These are phyloP conservation scores for Drosophila acutilabella DNA, from an alignment of 2,888 invertebrate species.

Conservation along the genomic window DNA sequence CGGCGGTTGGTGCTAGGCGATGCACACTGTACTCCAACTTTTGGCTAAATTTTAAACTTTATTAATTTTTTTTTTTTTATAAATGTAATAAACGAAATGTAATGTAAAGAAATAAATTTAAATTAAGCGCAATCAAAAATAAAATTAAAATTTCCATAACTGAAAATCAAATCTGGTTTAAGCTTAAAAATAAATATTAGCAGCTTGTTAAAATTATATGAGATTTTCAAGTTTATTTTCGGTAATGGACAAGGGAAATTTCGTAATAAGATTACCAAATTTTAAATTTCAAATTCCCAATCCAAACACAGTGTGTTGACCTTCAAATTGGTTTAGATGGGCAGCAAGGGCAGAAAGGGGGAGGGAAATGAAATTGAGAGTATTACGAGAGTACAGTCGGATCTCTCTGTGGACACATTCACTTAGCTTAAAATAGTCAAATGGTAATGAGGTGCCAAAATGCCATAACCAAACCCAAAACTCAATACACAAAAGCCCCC, in stretches of 20 bases:
- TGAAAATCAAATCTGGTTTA: neutral
- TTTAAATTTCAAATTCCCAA: conserved; percentile 3
- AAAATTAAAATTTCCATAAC: neutral
- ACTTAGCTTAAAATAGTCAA: conserved; percentile 60
- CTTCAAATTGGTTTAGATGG: conserved; percentile 30
- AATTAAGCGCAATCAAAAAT: conserved; percentile 13
- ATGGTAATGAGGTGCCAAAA: conserved; percentile 57
- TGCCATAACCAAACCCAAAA: conserved; percentile 17
- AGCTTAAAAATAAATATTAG: conserved; percentile 5
- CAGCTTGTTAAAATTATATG: neutral
- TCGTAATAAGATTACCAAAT: conserved; percentile 22
- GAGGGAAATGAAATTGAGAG: conserved; percentile 51
- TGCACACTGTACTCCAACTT: conserved; percentile 2
- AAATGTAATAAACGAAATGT: conserved; percentile 18
- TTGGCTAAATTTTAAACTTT: conserved; percentile 3
- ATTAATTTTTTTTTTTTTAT: conserved; percentile 14
- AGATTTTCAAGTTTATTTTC: conserved; percentile 3
- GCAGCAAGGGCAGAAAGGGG: neutral
- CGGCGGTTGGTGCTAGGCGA: conserved; percentile 64
- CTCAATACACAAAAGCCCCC: neutral
- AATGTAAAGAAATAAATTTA: conserved; percentile 10
- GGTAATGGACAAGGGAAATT: conserved; percentile 12
- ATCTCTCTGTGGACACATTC: conserved; percentile 55
- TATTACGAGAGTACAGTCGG: conserved; percentile 21
- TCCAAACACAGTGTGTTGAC: conserved; percentile 34